Percentiles rank a stretch among this genome's conserved stretches.
Evolutionary conservation across 2,797 vertebrate genomes (phyloP).

Genomic region (Acomys russatus): DNA sequence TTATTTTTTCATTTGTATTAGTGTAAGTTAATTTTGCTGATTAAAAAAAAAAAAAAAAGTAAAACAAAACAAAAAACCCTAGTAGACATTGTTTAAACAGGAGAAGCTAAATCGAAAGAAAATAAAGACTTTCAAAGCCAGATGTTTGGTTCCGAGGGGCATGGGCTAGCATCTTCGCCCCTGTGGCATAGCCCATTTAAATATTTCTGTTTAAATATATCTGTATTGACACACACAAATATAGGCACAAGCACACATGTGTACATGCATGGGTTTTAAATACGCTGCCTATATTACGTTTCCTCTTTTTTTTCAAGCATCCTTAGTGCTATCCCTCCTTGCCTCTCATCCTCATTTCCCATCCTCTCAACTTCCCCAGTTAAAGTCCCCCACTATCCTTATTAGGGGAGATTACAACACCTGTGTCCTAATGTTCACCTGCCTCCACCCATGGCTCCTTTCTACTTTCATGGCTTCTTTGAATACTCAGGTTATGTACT

Average conservation of each 20-base stretch:
- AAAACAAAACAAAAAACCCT: too few relatives aligned
- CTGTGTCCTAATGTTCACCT: background rate
- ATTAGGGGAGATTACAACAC: too few relatives aligned
- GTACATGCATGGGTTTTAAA: background rate
- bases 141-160: background rate
- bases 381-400: background rate
- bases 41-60: background rate
- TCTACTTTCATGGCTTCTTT: background rate
- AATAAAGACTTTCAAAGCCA: background rate
- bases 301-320: background rate
- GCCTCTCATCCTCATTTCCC: too few relatives aligned
- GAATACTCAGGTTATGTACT: background rate
- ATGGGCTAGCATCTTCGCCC: background rate
- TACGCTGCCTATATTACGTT: background rate
- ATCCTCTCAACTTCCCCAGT: background rate
- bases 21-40: conserved; percentile 15
- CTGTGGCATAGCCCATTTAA: background rate
- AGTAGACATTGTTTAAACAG: background rate
- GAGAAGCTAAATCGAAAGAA: background rate
- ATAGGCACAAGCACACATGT: too few relatives aligned
- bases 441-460: background rate
- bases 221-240: background rate
- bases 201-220: background rate
- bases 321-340: background rate
- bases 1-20: background rate